Percentiles rank a stretch among this genome's conserved stretches.
Conservation (phyloP, 2,113 vertebrate genomes). For the Athene noctua region DNA sequence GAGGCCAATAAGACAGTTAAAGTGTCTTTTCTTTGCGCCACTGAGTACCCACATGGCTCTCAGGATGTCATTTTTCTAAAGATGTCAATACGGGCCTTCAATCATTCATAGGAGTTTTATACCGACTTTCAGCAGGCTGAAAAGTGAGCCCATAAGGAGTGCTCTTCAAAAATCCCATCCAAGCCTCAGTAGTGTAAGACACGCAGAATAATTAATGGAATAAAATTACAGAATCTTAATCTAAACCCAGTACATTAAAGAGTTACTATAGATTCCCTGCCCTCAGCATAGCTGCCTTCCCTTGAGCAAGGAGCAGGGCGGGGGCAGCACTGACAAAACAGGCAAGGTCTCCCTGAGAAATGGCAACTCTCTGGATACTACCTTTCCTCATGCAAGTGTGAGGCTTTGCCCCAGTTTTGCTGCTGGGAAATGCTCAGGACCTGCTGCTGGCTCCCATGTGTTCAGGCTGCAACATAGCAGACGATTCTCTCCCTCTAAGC, state of each 20-base stretch:
- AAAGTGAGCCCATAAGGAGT: background rate
- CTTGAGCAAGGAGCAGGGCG: background rate
- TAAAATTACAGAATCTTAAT: background rate
- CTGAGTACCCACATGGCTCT: background rate
- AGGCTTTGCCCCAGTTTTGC: background rate
- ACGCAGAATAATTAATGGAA: background rate
- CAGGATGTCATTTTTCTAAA: background rate
- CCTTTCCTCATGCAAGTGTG: background rate
- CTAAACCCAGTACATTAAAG: background rate
- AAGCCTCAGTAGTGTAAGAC: background rate
- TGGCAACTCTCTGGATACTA: background rate
- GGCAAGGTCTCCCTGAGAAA: background rate
- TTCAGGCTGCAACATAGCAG: background rate
- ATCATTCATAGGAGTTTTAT: background rate
- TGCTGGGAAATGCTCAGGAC: background rate
- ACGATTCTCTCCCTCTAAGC: background rate
- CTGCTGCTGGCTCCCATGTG: fast-evolving
- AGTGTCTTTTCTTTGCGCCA: background rate
- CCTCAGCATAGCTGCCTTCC: background rate
- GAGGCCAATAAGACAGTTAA: background rate
- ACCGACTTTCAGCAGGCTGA: background rate
- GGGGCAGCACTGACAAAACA: background rate
- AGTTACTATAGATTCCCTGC: background rate
- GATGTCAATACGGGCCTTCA: background rate
- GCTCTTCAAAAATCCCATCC: background rate